A percentile compares a stretch with the other conserved stretches of the same genome.
phyloP scores from a whole-genome alignment of 2,888 invertebrate genomes.

The Eumerus sabulonum region DNA sequence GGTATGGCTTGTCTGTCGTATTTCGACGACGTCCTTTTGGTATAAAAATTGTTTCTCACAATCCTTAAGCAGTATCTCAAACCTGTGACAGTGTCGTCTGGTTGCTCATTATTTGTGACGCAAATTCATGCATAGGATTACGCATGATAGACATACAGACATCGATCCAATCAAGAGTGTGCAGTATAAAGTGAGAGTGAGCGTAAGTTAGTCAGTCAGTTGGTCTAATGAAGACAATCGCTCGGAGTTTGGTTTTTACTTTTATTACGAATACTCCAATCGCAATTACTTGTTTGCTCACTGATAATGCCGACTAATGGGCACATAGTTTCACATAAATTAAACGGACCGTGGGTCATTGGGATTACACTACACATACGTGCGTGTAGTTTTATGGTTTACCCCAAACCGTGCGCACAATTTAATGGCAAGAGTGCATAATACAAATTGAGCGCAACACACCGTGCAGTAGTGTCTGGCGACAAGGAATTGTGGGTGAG shows the following conservation, averaged over 20 bases:
- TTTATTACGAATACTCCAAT: constrained; percentile 58
- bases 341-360: constrained; percentile 66
- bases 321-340: constrained; percentile 71
- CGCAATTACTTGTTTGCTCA: constrained; percentile 70
- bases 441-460: constrained; percentile 55
- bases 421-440: constrained; percentile 64
- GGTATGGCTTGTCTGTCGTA: no score
- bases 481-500: constrained; percentile 59
- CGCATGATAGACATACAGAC: constrained; percentile 36
- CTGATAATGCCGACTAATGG: constrained; percentile 71
- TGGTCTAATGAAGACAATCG: constrained; percentile 59
- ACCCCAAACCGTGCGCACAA: constrained; percentile 12
- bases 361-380: no score
- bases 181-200: constrained; percentile 1
- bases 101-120: constrained; percentile 58
- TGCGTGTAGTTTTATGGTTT: constrained; percentile 47
- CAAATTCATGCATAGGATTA: constrained; percentile 59
- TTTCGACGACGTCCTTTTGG: constrained; percentile 41
- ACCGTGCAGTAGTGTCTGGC: constrained; percentile 14
- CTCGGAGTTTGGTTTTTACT: constrained; percentile 24
- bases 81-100: neutral
- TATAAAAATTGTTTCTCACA: constrained; percentile 39
- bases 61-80: no score
- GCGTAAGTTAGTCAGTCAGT: no score
- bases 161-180: constrained; percentile 50